Conservation (phyloP, 23 tunicate species). For the Corella eumyota region DNA sequence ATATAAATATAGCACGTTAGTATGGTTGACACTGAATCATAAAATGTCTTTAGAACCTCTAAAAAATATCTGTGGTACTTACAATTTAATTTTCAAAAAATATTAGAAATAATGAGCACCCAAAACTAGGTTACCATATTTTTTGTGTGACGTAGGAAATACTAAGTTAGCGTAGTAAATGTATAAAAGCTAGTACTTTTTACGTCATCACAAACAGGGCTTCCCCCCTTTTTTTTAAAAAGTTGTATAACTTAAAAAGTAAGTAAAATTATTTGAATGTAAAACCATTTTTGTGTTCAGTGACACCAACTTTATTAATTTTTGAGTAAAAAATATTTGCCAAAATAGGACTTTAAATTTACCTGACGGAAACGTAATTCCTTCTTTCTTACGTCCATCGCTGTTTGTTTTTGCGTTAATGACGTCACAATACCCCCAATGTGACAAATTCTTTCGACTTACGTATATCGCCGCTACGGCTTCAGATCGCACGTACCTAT, state of each 20-base stretch:
- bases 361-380: slow-evolving; percentile 28
- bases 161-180: no score
- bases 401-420: slow-evolving; percentile 9
- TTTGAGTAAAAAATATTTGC: not conserved
- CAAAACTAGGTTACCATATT: no score
- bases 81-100: no score
- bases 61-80: no score
- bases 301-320: not conserved
- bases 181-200: no score
- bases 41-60: no score
- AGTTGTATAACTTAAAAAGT: not conserved
- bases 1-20: no score
- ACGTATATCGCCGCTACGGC: slow-evolving; percentile 9
- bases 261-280: not conserved
- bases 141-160: no score
- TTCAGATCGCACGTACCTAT: slow-evolving; percentile 13
- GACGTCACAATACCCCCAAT: slow-evolving; percentile 10
- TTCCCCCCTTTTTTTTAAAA: no score
- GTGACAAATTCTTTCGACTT: not conserved
- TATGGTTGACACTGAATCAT: no score
- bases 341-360: not conserved
- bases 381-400: slow-evolving; percentile 11
- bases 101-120: no score
- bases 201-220: no score
- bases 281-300: not conserved